phyloP scores from a whole-genome alignment of 2,888 invertebrate genomes.

The Netelia melanura region DNA sequence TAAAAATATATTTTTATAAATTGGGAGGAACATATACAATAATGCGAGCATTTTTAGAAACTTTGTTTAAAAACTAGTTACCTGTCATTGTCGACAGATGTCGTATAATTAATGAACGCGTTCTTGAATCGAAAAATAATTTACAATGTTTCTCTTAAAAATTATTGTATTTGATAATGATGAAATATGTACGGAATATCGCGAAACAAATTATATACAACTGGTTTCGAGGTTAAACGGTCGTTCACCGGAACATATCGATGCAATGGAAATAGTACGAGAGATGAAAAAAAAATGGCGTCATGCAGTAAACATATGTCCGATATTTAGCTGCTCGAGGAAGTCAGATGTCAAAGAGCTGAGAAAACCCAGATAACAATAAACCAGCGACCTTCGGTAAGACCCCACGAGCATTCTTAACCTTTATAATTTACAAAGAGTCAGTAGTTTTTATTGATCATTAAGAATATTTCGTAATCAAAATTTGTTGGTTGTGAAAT shows the following conservation, averaged over 20 bases:
- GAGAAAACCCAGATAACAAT: neutral
- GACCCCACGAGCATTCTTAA: neutral
- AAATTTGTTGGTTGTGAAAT: slow-evolving; percentile 50
- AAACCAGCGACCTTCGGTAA: slow-evolving; percentile 33
- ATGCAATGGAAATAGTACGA: neutral
- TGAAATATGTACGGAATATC: too few relatives aligned
- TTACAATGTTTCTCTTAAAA: too few relatives aligned
- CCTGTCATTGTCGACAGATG: too few relatives aligned
- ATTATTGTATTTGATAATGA: too few relatives aligned
- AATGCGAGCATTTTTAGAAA: too few relatives aligned
- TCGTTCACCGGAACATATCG: slow-evolving; percentile 11
- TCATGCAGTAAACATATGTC: slow-evolving; percentile 67
- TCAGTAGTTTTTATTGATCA: neutral
- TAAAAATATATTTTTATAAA: too few relatives aligned
- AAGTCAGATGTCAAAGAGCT: slow-evolving; percentile 4
- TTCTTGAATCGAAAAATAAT: too few relatives aligned
- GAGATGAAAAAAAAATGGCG: slow-evolving; percentile 63
- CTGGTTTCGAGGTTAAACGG: slow-evolving; percentile 16
- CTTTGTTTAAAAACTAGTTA: too few relatives aligned
- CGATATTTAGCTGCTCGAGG: slow-evolving; percentile 31
- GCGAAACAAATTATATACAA: too few relatives aligned
- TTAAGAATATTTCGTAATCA: neutral
- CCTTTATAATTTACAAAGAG: neutral
- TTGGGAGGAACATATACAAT: too few relatives aligned
- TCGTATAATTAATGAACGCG: too few relatives aligned